A percentile compares a stretch with the other conserved stretches of the same genome.
Conservation (phyloP, 2,888 invertebrate genomes). For the Archips crataeganus region DNA sequence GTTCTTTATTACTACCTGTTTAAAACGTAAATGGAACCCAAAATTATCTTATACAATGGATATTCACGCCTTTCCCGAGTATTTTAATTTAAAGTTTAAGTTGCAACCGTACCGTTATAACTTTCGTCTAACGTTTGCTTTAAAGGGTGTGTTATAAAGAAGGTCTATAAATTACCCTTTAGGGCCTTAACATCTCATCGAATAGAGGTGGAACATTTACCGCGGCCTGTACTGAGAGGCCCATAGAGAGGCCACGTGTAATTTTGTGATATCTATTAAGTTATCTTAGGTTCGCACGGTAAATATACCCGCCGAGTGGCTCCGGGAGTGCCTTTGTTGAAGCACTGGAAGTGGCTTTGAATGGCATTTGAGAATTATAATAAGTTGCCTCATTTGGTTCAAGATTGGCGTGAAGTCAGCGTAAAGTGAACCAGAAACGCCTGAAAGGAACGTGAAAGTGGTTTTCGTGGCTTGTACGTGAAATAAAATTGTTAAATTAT, state of each 20-base stretch:
- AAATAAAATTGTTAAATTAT: not conserved
- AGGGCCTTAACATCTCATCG: slow-evolving; percentile 77
- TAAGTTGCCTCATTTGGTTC: not conserved
- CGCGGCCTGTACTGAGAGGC: slow-evolving; percentile 62
- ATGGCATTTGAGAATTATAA: slow-evolving; percentile 3
- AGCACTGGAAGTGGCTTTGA: slow-evolving; percentile 46
- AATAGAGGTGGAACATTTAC: slow-evolving; percentile 78
- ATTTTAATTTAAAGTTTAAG: slow-evolving; percentile 12
- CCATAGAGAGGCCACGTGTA: slow-evolving; percentile 59
- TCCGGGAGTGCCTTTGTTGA: slow-evolving; percentile 53
- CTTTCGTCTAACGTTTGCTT: slow-evolving; percentile 5
- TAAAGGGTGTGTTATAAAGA: slow-evolving; percentile 26
- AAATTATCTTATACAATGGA: slow-evolving; percentile 65
- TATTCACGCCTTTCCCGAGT: slow-evolving; percentile 56
- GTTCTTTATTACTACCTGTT: slow-evolving; percentile 41
- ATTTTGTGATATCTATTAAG: slow-evolving; percentile 63
- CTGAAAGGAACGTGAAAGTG: not conserved
- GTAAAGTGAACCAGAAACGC: not conserved
- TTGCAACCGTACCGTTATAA: slow-evolving; percentile 7
- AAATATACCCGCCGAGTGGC: slow-evolving; percentile 60
- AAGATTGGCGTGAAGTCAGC: not conserved
- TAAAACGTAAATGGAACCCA: slow-evolving; percentile 42
- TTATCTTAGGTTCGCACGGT: slow-evolving; percentile 70
- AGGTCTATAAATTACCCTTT: slow-evolving; percentile 71
- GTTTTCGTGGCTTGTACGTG: not conserved